Percentiles rank a stretch among this genome's conserved stretches.
phyloP scores from a whole-genome alignment of 2,797 vertebrate genomes.

The Dermochelys coriacea region DNA sequence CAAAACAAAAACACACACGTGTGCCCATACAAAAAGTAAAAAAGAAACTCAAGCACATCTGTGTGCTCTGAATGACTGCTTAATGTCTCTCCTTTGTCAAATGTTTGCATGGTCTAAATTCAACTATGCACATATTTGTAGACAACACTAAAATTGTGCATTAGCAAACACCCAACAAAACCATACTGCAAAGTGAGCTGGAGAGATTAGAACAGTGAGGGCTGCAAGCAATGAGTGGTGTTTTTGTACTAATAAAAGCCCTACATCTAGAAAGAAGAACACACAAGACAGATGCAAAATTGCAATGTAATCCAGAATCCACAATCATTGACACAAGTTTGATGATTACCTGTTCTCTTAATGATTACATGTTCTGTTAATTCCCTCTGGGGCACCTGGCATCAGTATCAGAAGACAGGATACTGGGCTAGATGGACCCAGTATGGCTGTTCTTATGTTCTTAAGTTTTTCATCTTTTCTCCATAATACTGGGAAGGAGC shows the following conservation, averaged over 20 bases:
- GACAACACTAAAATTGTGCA: neutral
- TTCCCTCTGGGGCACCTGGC: too few relatives aligned
- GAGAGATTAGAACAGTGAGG: neutral
- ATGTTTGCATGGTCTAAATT: neutral
- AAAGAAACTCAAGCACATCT: neutral
- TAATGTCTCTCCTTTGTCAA: neutral
- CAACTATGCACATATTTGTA: neutral
- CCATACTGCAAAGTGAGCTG: neutral
- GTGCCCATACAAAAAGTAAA: neutral
- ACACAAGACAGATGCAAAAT: neutral
- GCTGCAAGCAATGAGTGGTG: neutral
- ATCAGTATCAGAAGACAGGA: too few relatives aligned
- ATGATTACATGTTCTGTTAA: too few relatives aligned
- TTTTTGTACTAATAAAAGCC: neutral
- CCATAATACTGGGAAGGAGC: neutral
- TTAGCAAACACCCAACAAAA: neutral
- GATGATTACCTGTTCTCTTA: too few relatives aligned
- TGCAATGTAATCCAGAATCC: neutral
- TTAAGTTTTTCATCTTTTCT: neutral
- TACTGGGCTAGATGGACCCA: too few relatives aligned
- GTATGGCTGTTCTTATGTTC: too few relatives aligned
- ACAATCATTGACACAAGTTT: neutral
- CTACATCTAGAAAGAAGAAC: neutral
- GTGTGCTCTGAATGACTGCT: neutral
- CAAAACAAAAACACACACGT: neutral